Percentiles rank a stretch among this genome's conserved stretches.
Evolutionary conservation across 2,797 vertebrate species (phyloP).

Genomic region (Sitta carolinensis): DNA sequence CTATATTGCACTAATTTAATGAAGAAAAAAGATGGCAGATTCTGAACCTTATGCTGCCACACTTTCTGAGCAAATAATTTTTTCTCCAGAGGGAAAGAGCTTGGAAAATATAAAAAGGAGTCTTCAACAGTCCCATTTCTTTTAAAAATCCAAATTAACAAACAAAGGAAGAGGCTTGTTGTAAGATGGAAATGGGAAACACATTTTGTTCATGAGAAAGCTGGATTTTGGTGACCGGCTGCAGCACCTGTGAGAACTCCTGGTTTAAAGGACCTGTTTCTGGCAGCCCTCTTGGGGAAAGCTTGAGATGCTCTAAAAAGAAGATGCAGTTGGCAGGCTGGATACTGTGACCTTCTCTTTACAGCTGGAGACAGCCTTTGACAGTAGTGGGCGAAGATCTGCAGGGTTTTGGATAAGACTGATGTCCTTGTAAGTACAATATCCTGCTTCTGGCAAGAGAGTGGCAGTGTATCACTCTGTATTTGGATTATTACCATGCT

Average conservation of each 20-base stretch:
- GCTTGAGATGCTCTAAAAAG: not conserved
- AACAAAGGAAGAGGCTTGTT: not conserved
- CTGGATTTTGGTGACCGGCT: not conserved
- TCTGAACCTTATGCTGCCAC: not conserved
- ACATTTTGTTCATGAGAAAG: not conserved
- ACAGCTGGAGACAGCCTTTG: not conserved
- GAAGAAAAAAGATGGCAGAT: not conserved
- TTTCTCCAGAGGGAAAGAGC: not conserved
- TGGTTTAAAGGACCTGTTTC: not conserved
- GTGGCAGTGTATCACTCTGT: not conserved
- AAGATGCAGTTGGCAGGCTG: not conserved
- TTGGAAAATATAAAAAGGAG: not conserved
- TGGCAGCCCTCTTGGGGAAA: not conserved
- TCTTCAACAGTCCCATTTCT: not conserved
- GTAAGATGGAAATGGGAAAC: not conserved
- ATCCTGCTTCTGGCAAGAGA: conserved; percentile 11
- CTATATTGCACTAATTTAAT: not conserved
- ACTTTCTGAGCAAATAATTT: not conserved
- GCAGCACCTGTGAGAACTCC: not conserved
- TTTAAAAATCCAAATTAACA: not conserved
- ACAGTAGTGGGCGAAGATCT: not conserved
- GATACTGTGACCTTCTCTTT: not conserved
- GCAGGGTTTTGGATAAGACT: conserved; percentile 2
- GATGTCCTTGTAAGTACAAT: not conserved
- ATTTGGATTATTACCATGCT: conserved; percentile 25